Conservation (phyloP, 2,113 vertebrate genomes). For the Dasyurus viverrinus region DNA sequence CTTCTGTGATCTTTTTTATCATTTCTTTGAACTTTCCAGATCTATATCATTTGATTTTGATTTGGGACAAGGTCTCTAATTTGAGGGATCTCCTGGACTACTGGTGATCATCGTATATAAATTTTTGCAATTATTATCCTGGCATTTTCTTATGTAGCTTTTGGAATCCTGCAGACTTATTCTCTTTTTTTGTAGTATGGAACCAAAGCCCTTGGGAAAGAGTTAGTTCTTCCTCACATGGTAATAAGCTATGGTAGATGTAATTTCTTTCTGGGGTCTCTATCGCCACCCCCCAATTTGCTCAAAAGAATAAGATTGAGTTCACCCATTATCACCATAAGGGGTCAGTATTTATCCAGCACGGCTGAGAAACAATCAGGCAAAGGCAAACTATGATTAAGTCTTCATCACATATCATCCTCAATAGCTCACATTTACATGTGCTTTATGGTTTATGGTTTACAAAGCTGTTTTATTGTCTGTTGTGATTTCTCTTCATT, state of each 20-base stretch:
- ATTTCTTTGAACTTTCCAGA: background rate
- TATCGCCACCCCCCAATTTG: background rate
- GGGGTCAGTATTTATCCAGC: background rate
- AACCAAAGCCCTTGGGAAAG: background rate
- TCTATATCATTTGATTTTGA: background rate
- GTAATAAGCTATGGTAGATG: background rate
- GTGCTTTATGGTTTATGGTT: background rate
- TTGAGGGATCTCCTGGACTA: background rate
- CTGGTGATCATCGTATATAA: background rate
- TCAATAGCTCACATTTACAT: background rate
- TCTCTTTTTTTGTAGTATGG: background rate
- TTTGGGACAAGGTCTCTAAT: background rate
- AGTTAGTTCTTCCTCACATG: background rate
- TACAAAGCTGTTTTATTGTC: background rate
- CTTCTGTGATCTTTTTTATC: background rate
- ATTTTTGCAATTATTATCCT: background rate
- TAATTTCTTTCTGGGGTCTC: background rate
- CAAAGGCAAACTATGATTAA: background rate
- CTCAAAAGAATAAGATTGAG: background rate
- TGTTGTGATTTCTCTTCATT: background rate
- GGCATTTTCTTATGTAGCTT: background rate
- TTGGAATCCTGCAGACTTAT: background rate
- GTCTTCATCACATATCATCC: background rate
- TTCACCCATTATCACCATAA: background rate
- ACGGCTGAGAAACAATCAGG: background rate